These are phyloP conservation scores for Drosophila nigromelanica DNA, from an alignment of 1,140 invertebrate genomes.

Conservation along the genomic window DNA sequence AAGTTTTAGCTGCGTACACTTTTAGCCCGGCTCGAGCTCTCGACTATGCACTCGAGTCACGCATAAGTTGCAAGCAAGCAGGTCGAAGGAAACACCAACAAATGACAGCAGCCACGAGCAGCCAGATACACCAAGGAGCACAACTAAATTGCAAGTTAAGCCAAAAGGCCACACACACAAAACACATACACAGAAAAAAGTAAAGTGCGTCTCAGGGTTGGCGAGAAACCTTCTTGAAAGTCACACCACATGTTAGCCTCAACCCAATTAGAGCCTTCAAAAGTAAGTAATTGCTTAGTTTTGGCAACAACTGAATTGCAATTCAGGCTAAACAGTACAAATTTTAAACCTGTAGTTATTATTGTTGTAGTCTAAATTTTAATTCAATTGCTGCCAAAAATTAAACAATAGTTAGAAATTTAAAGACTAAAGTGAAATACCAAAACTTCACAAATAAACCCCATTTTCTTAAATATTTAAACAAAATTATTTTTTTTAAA, in stretches of 20 bases:
- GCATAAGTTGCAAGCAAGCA: slow-evolving; percentile 77
- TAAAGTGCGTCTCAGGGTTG: slow-evolving; percentile 46
- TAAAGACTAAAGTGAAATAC: too few species aligned
- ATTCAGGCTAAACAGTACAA: neutral
- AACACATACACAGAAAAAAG: slow-evolving; percentile 10
- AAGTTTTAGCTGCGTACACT: slow-evolving; percentile 79
- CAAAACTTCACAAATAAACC: too few species aligned
- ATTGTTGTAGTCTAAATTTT: too few species aligned
- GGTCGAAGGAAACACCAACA: slow-evolving; percentile 73
- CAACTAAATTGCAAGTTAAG: slow-evolving; percentile 74
- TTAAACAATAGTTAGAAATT: too few species aligned
- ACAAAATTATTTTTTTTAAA: too few species aligned
- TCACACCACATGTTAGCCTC: slow-evolving; percentile 10
- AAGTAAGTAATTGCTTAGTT: slow-evolving; percentile 14
- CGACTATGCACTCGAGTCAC: slow-evolving; percentile 79
- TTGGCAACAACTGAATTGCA: slow-evolving; percentile 6
- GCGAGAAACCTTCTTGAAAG: neutral
- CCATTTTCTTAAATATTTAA: too few species aligned
- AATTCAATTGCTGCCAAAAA: too few species aligned
- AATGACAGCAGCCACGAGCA: slow-evolving; percentile 55
- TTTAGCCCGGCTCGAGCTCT: slow-evolving; percentile 67
- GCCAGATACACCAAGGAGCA: slow-evolving; percentile 26
- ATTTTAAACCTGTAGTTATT: too few species aligned
- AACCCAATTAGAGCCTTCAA: slow-evolving; percentile 15
- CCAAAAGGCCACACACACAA: slow-evolving; percentile 67